Conservation (phyloP, 2,888 invertebrate species). For the Melanophora roralis region DNA sequence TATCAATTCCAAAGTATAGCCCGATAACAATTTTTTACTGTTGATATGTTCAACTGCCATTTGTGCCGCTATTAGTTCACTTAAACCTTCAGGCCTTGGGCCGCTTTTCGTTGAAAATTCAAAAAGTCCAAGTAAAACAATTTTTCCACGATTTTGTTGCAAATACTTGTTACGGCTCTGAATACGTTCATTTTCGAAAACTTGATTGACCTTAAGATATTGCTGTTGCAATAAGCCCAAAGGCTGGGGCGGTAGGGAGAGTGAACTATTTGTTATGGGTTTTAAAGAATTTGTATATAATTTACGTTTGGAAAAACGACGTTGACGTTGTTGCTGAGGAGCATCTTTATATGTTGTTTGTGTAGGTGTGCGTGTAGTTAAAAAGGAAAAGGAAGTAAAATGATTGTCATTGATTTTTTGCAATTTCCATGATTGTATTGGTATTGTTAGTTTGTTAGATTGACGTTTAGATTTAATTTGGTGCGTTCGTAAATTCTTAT, state of each 20-base stretch:
- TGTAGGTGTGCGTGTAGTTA: constrained; percentile 11
- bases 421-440: neutral
- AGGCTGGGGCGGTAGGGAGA: constrained; percentile 40
- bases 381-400: constrained; percentile 48
- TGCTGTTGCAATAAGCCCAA: constrained; percentile 69
- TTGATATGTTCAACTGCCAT: constrained; percentile 90
- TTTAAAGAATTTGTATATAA: constrained; percentile 15
- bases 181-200: constrained; percentile 75
- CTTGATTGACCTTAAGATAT: constrained; percentile 76
- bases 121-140: constrained; percentile 87
- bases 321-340: constrained; percentile 10
- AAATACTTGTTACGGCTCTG: constrained; percentile 68
- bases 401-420: constrained; percentile 57
- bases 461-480: constrained; percentile 38
- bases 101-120: constrained; percentile 84
- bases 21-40: constrained; percentile 81
- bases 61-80: constrained; percentile 86
- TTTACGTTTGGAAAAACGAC: constrained; percentile 41
- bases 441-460: no score
- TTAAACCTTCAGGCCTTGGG: constrained; percentile 83
- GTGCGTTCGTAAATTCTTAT: constrained; percentile 16
- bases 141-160: constrained; percentile 77
- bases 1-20: constrained; percentile 85
- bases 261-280: neutral
- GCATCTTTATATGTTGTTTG: neutral